Conservation (phyloP, 1,140 invertebrate species). For the Arctopsyche grandis region DNA sequence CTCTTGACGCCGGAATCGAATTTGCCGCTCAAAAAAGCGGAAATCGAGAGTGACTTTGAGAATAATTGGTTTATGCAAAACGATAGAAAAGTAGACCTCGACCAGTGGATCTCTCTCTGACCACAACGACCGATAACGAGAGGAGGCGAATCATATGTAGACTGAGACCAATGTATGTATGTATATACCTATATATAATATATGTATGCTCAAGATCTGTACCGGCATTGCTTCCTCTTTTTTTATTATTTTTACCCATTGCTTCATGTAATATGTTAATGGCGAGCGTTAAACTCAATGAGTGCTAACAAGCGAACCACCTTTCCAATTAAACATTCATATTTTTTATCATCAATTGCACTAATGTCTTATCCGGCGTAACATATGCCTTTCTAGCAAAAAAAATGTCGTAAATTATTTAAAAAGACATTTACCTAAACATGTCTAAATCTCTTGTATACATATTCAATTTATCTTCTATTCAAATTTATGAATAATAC, state of each 20-base stretch:
- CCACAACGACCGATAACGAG: slow-evolving; percentile 32
- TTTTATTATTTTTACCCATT: not conserved
- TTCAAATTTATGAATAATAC: no score
- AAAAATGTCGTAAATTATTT: no score
- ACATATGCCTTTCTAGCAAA: no score
- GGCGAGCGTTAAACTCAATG: not conserved
- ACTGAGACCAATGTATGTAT: slow-evolving; percentile 50
- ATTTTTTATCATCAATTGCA: not conserved
- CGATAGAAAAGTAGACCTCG: slow-evolving; percentile 39
- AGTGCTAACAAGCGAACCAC: not conserved
- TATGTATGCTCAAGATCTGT: not conserved
- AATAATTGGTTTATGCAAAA: slow-evolving; percentile 31
- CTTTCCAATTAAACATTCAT: not conserved
- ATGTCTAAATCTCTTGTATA: no score
- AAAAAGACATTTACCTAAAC: no score
- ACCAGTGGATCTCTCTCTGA: slow-evolving; percentile 35
- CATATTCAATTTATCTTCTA: no score
- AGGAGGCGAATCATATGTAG: slow-evolving; percentile 39
- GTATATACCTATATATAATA: no score
- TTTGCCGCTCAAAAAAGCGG: not conserved
- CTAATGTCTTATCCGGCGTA: no score
- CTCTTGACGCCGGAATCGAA: not conserved
- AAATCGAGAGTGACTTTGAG: slow-evolving; percentile 29
- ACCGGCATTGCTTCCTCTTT: not conserved
- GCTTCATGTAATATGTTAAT: not conserved